A percentile compares a stretch with the other conserved stretches of the same genome.
These are phyloP conservation scores for Psammodynastes pulverulentus DNA, from an alignment of 2,113 vertebrate species.

Conservation along the genomic window DNA sequence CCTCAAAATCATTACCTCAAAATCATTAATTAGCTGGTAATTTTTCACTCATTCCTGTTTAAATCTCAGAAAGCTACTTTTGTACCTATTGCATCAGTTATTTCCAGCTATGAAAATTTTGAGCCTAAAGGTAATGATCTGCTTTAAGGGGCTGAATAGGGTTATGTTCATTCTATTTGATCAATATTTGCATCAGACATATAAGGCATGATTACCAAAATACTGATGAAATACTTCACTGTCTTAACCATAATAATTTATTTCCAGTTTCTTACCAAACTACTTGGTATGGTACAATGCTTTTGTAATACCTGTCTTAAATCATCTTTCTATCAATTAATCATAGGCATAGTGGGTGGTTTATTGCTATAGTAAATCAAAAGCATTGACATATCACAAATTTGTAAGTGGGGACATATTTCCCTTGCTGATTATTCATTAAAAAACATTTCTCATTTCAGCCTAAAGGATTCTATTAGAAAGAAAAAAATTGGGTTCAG, in stretches of 20 bases:
- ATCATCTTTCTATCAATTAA: not conserved
- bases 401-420: not conserved
- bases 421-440: not conserved
- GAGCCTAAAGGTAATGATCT: not conserved
- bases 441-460: not conserved
- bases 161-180: not conserved
- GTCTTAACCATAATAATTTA: not conserved
- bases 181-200: not conserved
- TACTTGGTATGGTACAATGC: not conserved
- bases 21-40: constrained; percentile 13
- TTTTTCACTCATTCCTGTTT: not conserved
- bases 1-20: no score
- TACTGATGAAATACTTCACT: not conserved
- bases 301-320: not conserved
- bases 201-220: not conserved
- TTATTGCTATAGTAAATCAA: not conserved
- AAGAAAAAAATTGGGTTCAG: not conserved
- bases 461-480: not conserved
- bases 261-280: not conserved
- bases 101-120: not conserved
- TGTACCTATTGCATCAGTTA: not conserved
- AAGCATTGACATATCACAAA: not conserved
- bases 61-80: not conserved
- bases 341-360: not conserved
- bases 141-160: not conserved